These are phyloP conservation scores for Pseudachorutes palmiensis DNA, from an alignment of 1,140 invertebrate genomes.

Conservation along the genomic window DNA sequence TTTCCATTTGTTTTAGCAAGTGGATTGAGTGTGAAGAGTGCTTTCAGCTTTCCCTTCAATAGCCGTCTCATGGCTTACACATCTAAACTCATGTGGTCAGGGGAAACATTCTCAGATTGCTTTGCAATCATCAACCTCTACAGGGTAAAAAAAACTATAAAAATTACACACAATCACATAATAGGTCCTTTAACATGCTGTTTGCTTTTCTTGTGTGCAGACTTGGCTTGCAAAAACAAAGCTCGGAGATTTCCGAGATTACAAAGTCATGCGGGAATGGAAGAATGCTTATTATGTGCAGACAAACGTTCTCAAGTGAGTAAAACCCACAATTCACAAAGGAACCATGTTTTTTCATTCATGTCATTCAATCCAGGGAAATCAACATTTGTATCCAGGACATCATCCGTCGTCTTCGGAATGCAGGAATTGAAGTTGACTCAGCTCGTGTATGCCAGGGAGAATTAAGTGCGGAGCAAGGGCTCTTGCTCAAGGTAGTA, in stretches of 20 bases:
- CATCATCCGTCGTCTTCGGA: slow-evolving; percentile 52
- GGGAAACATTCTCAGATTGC: slow-evolving; percentile 73
- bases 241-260: slow-evolving; percentile 22
- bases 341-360: background rate
- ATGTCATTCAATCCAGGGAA: slow-evolving; percentile 13
- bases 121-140: slow-evolving; percentile 74
- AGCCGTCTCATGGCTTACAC: slow-evolving; percentile 63
- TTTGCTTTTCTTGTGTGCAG: slow-evolving; percentile 17
- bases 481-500: slow-evolving; percentile 27
- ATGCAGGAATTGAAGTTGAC: slow-evolving; percentile 17
- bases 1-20: slow-evolving; percentile 51
- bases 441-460: background rate
- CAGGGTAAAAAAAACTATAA: slow-evolving; percentile 47
- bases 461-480: slow-evolving; percentile 16
- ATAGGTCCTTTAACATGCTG: slow-evolving; percentile 2
- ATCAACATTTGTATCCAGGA: slow-evolving; percentile 55
- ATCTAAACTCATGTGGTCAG: slow-evolving; percentile 69
- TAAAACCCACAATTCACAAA: background rate
- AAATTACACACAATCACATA: background rate
- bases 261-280: slow-evolving; percentile 56
- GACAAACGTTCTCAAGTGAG: slow-evolving; percentile 43
- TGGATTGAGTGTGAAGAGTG: slow-evolving; percentile 66
- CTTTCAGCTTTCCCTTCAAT: slow-evolving; percentile 67
- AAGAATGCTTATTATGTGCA: slow-evolving; percentile 63
- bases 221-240: slow-evolving; percentile 13